These are phyloP conservation scores for Prietella phreatophila DNA, from an alignment of 2,113 vertebrate species.

Conservation along the genomic window DNA sequence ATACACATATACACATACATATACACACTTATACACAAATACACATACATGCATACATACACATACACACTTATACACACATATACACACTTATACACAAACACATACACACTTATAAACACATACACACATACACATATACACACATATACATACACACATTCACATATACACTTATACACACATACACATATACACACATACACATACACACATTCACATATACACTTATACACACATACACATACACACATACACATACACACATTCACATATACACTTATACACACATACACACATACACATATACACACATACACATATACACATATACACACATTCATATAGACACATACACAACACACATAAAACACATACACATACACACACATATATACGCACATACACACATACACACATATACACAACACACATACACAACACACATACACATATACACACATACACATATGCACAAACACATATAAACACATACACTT, in stretches of 20 bases:
- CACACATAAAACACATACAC: background rate
- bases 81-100: background rate
- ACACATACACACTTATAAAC: background rate
- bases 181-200: background rate
- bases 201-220: background rate
- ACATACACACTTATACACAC: background rate
- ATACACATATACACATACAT: background rate
- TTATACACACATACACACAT: background rate
- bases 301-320: background rate
- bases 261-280: background rate
- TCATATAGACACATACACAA: background rate
- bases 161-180: background rate
- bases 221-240: background rate
- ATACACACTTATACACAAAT: background rate
- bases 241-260: background rate
- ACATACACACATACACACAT: background rate
- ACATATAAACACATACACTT: background rate
- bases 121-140: background rate
- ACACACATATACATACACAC: background rate
- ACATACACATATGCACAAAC: background rate
- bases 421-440: background rate
- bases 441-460: background rate
- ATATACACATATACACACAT: background rate
- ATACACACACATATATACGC: too few species aligned
- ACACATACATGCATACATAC: background rate